These are phyloP conservation scores for Saxidomus purpurata DNA, from an alignment of 1,140 invertebrate genomes.

Conservation along the genomic window DNA sequence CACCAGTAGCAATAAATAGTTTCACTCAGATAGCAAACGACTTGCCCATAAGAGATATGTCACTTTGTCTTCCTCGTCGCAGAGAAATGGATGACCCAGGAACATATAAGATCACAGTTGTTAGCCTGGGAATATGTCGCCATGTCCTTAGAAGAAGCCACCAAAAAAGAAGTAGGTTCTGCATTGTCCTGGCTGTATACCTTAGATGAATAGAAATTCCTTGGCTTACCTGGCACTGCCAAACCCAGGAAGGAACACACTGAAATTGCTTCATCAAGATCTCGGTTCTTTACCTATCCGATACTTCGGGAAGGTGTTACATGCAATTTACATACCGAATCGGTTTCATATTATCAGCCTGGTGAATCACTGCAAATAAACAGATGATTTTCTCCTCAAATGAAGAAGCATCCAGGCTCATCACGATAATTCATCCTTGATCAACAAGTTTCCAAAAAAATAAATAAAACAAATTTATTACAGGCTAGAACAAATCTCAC, in stretches of 20 bases:
- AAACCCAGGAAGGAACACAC: not conserved
- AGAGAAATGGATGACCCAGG: not conserved
- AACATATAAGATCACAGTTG: not conserved
- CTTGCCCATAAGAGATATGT: not conserved
- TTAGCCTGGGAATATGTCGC: not conserved
- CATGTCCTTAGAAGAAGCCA: not conserved
- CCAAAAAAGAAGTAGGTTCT: not conserved
- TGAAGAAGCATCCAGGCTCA: no score
- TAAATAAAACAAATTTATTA: no score
- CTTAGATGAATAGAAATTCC: not conserved
- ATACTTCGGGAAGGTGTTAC: not conserved
- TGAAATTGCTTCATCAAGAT: not conserved
- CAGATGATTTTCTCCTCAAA: no score
- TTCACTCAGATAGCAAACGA: not conserved
- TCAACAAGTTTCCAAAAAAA: no score
- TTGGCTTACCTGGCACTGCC: not conserved
- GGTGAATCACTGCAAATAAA: no score
- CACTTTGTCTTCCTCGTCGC: not conserved
- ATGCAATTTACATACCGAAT: not conserved
- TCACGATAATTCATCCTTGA: no score
- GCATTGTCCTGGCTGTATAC: not conserved
- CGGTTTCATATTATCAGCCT: not conserved
- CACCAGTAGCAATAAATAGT: not conserved
- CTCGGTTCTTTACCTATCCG: not conserved
- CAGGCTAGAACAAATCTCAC: no score